These are phyloP conservation scores for Porites lobata DNA, from an alignment of 92 coral and sea anemone genomes.

Conservation along the genomic window DNA sequence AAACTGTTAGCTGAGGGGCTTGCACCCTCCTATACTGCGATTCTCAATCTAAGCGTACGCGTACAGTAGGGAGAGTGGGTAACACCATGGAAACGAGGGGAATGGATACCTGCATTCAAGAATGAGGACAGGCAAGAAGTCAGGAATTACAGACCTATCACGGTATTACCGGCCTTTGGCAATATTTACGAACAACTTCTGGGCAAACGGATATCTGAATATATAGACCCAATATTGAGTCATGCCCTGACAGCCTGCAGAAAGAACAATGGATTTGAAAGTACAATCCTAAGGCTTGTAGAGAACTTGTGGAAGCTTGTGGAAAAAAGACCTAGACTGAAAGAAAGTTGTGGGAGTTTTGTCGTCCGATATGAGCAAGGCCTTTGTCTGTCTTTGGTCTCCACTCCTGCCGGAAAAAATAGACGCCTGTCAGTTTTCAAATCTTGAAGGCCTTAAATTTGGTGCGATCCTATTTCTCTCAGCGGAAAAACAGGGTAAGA, in stretches of 20 bases:
- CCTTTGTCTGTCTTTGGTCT: no score
- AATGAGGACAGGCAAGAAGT: not conserved
- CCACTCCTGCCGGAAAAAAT: conserved; percentile 10
- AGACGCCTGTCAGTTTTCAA: conserved; percentile 25
- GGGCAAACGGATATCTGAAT: not conserved
- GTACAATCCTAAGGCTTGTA: no score
- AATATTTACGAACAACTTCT: not conserved
- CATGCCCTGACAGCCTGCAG: no score
- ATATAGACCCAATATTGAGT: no score
- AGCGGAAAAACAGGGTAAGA: conserved; percentile 19
- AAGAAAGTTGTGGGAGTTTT: no score
- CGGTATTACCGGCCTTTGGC: not conserved
- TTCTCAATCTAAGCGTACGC: not conserved
- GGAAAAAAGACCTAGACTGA: no score
- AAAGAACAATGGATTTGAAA: no score
- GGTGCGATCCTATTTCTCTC: conserved; percentile 8
- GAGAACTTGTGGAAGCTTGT: no score
- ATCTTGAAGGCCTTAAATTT: conserved; percentile 1
- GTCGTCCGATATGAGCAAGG: no score
- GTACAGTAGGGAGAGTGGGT: not conserved
- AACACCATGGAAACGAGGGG: not conserved
- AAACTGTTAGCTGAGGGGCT: not conserved
- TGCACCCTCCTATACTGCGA: not conserved
- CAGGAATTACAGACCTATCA: not conserved
- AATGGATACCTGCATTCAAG: no score